Evolutionary conservation across 2,113 vertebrate genomes (phyloP), one percentile per base, ranked within the genome.

Genomic region (Damaliscus lunatus): DNA sequence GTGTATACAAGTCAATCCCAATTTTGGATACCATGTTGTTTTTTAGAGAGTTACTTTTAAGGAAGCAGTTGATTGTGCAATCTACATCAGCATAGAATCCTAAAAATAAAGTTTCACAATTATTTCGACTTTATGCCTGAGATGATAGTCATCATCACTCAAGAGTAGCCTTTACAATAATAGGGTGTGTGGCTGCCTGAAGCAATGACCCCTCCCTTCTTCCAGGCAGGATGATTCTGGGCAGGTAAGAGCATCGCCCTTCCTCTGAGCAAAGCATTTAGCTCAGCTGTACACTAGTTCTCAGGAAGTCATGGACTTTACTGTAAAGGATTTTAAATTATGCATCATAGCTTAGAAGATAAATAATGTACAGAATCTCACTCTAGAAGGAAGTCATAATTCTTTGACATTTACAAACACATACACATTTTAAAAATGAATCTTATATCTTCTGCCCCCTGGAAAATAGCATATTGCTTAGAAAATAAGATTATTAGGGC

Each of bases 31-130:
- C 14, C 7, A 40, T 5, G 6, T 13, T 77, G 59, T 23, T 67
- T 89, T 89, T 96, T 31, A 74, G 12, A 55, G 17, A 77, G 8
- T 80, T 95, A 89, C 59, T 96, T 87, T 95, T 85, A 78, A 92
- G 27, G 43, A 90, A 88, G 80, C 36, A 82, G 53, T 33, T 96
- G 84, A 85, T 59, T 96, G 71, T 83, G 33, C 92, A 89, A 95
- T 80, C 31, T 43, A 23, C 7, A 2, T 88, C 52, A 80, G 8
- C 60, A 92, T 23, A 77, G 25, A 40, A 25, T 40, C 21, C 53
- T 95, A 85, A 55, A 86, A 80, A 59, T 67, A 27, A 64, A 90
- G 3, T 59, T 74, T 59, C 40, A 81, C 84, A 74, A 88, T 36
- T 91, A 88, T 88, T 87, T 96, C 52, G 53, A 48, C 14, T 64